Conservation (phyloP, 37 sponge, comb jelly and placozoan species). For the Spongilla lacustris region DNA sequence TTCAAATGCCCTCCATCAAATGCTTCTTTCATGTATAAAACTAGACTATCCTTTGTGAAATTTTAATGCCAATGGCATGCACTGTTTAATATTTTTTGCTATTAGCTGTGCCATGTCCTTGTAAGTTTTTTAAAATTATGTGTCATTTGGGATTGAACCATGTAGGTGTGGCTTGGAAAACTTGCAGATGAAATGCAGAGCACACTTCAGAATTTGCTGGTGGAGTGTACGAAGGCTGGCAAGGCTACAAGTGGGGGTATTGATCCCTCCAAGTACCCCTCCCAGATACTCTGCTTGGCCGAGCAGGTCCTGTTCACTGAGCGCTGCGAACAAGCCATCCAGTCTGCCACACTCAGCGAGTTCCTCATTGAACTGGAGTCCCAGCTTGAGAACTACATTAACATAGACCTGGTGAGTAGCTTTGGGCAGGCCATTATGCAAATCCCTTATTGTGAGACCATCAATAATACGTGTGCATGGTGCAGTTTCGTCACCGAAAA, state of each 20-base stretch:
- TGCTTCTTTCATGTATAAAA: no score
- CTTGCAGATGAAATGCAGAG: conserved; percentile 90
- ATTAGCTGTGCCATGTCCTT: no score
- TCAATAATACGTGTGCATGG: no score
- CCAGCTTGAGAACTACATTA: conserved; percentile 87
- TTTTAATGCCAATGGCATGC: no score
- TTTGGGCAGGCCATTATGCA: no score
- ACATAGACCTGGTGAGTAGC: conserved; percentile 38
- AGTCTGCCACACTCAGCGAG: conserved; percentile 61
- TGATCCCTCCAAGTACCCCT: conserved; percentile 84
- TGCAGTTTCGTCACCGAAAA: no score
- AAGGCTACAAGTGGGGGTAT: conserved; percentile 18
- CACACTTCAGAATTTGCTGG: conserved; percentile 81
- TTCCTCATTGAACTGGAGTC: conserved; percentile 89
- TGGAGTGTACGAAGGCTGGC: conserved; percentile 73
- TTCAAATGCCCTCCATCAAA: no score
- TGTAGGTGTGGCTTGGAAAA: conserved; percentile 73
- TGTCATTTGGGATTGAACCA: background rate
- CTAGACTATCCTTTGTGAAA: no score
- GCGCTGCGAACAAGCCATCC: conserved; percentile 93
- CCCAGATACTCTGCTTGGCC: conserved; percentile 90
- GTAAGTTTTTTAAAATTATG: no score
- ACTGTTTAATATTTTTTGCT: no score
- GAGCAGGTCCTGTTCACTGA: conserved; percentile 94
- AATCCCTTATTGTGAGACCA: no score